Conservation (phyloP, 2,113 vertebrate genomes). For the Loxodonta africana region DNA sequence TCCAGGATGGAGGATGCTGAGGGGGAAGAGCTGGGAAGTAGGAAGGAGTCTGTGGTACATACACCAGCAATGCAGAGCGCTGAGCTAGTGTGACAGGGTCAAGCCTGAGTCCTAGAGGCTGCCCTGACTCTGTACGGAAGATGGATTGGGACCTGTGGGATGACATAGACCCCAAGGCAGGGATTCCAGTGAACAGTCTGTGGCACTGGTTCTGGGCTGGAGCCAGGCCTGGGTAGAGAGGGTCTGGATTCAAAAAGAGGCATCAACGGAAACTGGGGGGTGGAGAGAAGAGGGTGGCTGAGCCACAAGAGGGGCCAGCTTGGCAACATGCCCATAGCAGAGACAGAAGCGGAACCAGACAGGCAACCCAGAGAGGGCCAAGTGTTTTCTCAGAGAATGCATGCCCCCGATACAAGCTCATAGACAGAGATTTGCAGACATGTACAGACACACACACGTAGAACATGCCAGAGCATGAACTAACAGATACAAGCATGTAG, state of each 20-base stretch:
- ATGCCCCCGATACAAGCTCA: neutral
- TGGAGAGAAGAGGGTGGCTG: neutral
- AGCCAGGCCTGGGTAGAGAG: neutral
- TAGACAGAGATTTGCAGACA: neutral
- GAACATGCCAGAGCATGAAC: neutral
- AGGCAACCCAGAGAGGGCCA: neutral
- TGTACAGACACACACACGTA: neutral
- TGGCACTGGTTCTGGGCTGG: neutral
- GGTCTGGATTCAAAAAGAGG: neutral
- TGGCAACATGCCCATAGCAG: neutral
- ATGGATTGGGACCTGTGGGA: neutral
- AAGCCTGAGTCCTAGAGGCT: accelerated
- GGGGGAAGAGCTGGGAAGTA: neutral
- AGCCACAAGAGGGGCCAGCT: neutral
- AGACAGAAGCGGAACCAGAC: neutral
- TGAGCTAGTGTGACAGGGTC: neutral
- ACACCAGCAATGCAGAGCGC: neutral
- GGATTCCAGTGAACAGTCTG: neutral
- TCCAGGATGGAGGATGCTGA: neutral
- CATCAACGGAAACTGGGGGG: accelerated
- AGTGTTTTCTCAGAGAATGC: neutral
- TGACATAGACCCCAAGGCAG: neutral
- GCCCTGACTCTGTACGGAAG: neutral
- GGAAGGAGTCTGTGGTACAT: neutral
- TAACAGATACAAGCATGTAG: neutral